Conservation (phyloP, 1,140 invertebrate genomes). For the Lutraria rhynchaena region DNA sequence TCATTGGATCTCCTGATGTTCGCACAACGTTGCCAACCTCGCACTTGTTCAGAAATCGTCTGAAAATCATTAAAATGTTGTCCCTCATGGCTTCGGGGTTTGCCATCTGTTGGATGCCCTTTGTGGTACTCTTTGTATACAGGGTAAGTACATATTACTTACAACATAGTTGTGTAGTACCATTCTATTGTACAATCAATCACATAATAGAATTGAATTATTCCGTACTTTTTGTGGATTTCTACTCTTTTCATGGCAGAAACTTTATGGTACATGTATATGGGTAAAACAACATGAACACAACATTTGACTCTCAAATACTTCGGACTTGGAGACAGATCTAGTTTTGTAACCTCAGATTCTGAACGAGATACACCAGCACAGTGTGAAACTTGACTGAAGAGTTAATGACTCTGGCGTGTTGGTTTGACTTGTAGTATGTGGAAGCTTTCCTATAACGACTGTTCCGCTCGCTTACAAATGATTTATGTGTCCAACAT, state of each 20-base stretch:
- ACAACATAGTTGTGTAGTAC: too few species aligned
- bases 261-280: background rate
- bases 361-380: too few species aligned
- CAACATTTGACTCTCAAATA: background rate
- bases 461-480: too few species aligned
- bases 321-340: too few species aligned
- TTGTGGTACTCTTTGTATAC: constrained; percentile 59
- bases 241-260: background rate
- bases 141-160: constrained; percentile 61
- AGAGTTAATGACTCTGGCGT: too few species aligned
- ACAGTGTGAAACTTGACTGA: too few species aligned
- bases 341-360: too few species aligned
- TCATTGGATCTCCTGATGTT: background rate
- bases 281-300: background rate
- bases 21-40: background rate
- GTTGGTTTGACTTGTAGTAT: too few species aligned
- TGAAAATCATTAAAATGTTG: constrained; percentile 69
- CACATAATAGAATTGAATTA: background rate
- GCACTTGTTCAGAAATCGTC: constrained; percentile 51
- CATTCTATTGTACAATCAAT: background rate
- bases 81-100: constrained; percentile 64
- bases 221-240: background rate
- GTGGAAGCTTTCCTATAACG: too few species aligned
- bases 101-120: constrained; percentile 67
- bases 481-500: too few species aligned